These are phyloP conservation scores for Paedocypris micromegethes DNA, from an alignment of 2,797 vertebrate genomes.

Conservation along the genomic window DNA sequence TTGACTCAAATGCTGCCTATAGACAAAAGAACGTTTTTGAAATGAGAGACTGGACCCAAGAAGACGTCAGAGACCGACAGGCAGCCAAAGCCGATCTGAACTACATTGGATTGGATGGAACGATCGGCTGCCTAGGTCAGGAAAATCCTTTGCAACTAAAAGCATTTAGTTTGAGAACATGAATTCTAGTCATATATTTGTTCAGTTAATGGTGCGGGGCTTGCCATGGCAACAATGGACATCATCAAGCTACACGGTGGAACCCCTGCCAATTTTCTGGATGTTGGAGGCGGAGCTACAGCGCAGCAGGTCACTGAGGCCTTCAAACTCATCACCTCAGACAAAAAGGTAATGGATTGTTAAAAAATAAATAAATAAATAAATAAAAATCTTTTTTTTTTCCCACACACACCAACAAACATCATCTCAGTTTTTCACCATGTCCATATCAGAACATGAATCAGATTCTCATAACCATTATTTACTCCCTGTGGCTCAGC, in stretches of 20 bases:
- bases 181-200: slow-evolving; percentile 1
- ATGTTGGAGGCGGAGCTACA: slow-evolving; percentile 95
- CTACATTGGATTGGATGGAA: slow-evolving; percentile 94
- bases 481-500: too few relatives aligned
- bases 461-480: too few relatives aligned
- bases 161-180: not conserved
- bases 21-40: slow-evolving; percentile 91
- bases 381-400: not conserved
- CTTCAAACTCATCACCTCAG: slow-evolving; percentile 96
- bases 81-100: slow-evolving; percentile 89
- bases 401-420: not conserved
- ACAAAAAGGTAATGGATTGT: slow-evolving; percentile 80
- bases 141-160: slow-evolving; percentile 20
- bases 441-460: too few relatives aligned
- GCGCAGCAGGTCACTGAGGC: slow-evolving; percentile 96
- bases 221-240: slow-evolving; percentile 99
- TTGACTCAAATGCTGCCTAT: slow-evolving; percentile 90
- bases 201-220: slow-evolving; percentile 91
- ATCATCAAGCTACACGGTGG: slow-evolving; percentile 98
- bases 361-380: not conserved
- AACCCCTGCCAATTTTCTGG: slow-evolving; percentile 95
- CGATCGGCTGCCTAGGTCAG: slow-evolving; percentile 92
- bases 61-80: slow-evolving; percentile 83
- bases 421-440: too few relatives aligned
- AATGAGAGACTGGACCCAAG: slow-evolving; percentile 91